Evolutionary conservation across 2,113 vertebrate species (phyloP), one percentile per base, ranked within the genome.

Genomic region (Caloenas nicobarica): DNA sequence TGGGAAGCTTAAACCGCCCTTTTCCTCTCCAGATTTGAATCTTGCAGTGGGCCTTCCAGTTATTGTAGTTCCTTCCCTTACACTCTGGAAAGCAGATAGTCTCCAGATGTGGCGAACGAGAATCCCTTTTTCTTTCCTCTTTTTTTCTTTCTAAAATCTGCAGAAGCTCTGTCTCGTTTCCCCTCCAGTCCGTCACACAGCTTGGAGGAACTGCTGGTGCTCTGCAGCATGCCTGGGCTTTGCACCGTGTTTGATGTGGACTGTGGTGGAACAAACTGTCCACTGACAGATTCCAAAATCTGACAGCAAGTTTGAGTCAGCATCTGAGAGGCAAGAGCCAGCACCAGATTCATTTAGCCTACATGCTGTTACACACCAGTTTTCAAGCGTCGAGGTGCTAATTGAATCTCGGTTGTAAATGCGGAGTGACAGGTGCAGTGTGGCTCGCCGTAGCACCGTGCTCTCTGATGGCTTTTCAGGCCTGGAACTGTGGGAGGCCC

Each of bases 81-180:
- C 46, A 68, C 62, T 66, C 58, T 91, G 68, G 54, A 83, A 90
- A 74, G 74, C 91, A 95, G n/a, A 54, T 25, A 71, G 70, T 65
- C 22, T 87, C 66, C 61, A 87, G n/a, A 19, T 70, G 53, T 51
- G n/a, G n/a, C 21, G 73, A 62, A 33, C 24, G 82, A 31, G 50
- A 91, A 64, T 81, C 13, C 13, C 23, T 76, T 79, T 81, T 71
- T 46, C 28, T 48, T 72, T 44, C 33, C 29, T 51, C 28, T 81
- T 53, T 24, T 29, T 51, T 62, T 28, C 21, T 57, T 57, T 56
- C 13, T 60, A 48, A 77, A 68, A 69, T 53, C 40, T 69, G 34
- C 2, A 6, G 36, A 58, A 95, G 31, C 61, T 82, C 42, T 44
- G 18, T 57, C 40, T 73, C 11, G 10, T 62, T 86, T 77, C 31